Conservation (phyloP, 2,113 vertebrate species). For the Grammomys dolichurus region DNA sequence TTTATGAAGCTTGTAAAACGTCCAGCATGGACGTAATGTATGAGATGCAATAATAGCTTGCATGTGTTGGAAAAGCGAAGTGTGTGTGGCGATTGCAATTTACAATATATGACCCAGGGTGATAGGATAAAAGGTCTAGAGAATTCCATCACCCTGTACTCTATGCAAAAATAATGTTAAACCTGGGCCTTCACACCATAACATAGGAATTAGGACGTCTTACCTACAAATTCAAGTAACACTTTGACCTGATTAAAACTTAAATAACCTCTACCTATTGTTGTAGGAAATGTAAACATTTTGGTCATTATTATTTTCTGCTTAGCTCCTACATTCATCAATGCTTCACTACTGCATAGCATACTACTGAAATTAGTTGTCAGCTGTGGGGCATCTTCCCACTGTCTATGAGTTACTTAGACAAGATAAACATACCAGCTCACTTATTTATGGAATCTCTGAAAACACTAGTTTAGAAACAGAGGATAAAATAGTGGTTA, state of each 20-base stretch:
- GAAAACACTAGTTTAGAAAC: neutral
- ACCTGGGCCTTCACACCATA: neutral
- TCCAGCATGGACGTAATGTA: constrained; percentile 30
- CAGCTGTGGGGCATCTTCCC: neutral
- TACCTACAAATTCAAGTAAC: neutral
- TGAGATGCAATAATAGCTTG: neutral
- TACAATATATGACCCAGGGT: neutral
- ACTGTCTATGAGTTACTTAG: neutral
- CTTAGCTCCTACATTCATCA: neutral
- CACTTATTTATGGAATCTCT: neutral
- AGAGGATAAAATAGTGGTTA: neutral
- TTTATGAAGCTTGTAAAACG: constrained; percentile 48
- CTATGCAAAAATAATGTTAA: neutral
- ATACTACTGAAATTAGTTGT: neutral
- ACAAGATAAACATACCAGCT: neutral
- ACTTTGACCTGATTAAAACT: neutral
- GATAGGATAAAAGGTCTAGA: neutral
- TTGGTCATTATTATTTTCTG: neutral
- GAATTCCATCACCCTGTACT: neutral
- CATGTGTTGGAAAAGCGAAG: neutral
- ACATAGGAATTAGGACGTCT: neutral
- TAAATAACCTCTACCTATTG: neutral
- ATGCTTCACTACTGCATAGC: neutral
- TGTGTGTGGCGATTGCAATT: neutral
- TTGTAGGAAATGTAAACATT: neutral